Conservation (phyloP, 2,113 vertebrate species). For the Xiphorhynchus elegans region DNA sequence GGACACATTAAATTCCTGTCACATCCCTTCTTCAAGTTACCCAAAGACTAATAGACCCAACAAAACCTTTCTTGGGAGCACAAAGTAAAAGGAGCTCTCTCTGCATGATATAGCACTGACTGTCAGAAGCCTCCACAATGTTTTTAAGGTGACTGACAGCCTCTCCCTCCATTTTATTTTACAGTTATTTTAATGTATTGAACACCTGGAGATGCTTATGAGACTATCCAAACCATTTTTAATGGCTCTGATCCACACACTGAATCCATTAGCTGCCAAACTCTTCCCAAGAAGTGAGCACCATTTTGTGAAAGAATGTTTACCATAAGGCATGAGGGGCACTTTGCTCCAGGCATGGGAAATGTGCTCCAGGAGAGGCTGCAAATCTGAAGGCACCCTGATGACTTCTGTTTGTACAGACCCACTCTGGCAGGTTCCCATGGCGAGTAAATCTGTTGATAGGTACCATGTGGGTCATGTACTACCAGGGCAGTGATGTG, state of each 20-base stretch:
- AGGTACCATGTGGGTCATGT: rapidly evolving
- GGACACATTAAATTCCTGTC: slow-evolving; percentile 35
- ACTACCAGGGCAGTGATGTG: not conserved
- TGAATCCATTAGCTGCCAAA: not conserved
- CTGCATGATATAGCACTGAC: not conserved
- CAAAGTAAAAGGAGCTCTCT: slow-evolving; percentile 25
- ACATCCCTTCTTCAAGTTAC: slow-evolving; percentile 20
- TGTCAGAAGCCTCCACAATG: slow-evolving; percentile 28
- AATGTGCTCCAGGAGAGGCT: rapidly evolving
- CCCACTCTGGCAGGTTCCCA: not conserved
- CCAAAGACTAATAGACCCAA: slow-evolving; percentile 43
- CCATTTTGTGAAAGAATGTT: not conserved
- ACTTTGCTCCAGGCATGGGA: not conserved
- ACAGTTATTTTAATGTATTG: not conserved
- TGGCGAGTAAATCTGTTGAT: not conserved
- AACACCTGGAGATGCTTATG: slow-evolving; percentile 32
- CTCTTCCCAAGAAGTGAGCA: not conserved
- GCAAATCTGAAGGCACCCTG: not conserved
- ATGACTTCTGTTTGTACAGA: not conserved
- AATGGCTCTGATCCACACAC: not conserved
- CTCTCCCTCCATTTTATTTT: slow-evolving; percentile 33
- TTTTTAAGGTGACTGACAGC: slow-evolving; percentile 45
- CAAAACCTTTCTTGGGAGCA: slow-evolving; percentile 44
- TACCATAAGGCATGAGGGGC: not conserved
- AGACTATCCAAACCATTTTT: not conserved